A percentile compares a stretch with the other conserved stretches of the same genome.
Conservation (phyloP, 2,113 vertebrate genomes). For the Chauna torquata region DNA sequence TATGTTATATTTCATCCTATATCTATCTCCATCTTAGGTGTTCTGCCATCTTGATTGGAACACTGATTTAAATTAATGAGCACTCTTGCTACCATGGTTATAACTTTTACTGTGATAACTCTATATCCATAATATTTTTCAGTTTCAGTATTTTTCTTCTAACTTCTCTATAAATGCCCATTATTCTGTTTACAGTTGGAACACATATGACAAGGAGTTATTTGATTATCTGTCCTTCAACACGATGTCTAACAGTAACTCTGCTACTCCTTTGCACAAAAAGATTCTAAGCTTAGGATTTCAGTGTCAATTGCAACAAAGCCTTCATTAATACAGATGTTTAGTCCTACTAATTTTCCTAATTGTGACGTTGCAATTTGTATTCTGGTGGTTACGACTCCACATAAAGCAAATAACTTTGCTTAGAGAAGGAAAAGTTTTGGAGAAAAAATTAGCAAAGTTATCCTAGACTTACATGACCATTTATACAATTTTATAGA, state of each 20-base stretch:
- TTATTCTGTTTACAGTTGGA: background rate
- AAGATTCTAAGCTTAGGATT: background rate
- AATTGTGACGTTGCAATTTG: background rate
- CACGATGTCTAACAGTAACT: rapidly evolving
- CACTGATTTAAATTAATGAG: background rate
- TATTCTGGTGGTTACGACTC: background rate
- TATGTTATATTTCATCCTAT: background rate
- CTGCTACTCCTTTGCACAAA: background rate
- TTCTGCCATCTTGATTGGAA: background rate
- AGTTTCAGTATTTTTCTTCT: background rate
- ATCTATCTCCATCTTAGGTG: background rate
- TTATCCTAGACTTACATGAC: background rate
- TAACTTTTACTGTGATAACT: background rate
- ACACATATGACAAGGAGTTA: background rate
- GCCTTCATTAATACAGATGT: background rate
- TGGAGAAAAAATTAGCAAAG: background rate
- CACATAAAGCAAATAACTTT: background rate
- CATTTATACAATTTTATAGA: background rate
- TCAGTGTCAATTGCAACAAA: background rate
- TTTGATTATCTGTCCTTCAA: background rate
- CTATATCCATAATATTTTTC: background rate
- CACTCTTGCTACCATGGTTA: rapidly evolving
- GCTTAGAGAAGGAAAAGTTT: background rate
- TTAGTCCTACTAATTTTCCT: background rate
- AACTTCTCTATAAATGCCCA: background rate